Conservation (phyloP, 2,888 invertebrate genomes). For the Nephrotoma appendiculata region DNA sequence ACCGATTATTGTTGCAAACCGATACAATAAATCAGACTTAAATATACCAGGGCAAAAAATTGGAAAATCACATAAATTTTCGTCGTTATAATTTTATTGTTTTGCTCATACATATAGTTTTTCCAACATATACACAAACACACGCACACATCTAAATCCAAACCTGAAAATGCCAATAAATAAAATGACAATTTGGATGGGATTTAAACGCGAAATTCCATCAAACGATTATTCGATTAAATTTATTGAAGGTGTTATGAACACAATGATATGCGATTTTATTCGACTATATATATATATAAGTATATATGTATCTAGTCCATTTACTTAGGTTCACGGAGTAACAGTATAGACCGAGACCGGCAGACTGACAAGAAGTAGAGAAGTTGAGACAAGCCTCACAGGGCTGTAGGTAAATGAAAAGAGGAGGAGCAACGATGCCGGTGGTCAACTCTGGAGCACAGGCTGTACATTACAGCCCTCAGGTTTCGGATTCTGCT, state of each 20-base stretch:
- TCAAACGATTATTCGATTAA: not conserved
- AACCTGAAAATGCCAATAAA: not conserved
- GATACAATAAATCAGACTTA: not conserved
- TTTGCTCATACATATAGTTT: not conserved
- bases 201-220: constrained; percentile 2
- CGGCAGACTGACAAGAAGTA: too few relatives aligned
- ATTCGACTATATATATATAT: too few relatives aligned
- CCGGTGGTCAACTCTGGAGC: too few relatives aligned
- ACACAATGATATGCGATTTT: not conserved
- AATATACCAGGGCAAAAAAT: not conserved
- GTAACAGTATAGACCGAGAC: too few relatives aligned
- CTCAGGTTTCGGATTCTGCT: too few relatives aligned
- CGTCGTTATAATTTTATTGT: not conserved
- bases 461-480: too few relatives aligned
- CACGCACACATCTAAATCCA: not conserved
- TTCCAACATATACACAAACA: not conserved
- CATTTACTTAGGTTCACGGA: too few relatives aligned
- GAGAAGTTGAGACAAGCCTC: too few relatives aligned
- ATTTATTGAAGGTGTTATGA: not conserved
- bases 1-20: not conserved
- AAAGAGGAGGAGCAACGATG: too few relatives aligned
- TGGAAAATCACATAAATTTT: not conserved
- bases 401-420: too few relatives aligned
- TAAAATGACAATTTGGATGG: constrained; percentile 2
- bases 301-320: too few relatives aligned